Evolutionary conservation across 2,113 vertebrate species (phyloP).

Genomic region (Typhlomys cinereus): DNA sequence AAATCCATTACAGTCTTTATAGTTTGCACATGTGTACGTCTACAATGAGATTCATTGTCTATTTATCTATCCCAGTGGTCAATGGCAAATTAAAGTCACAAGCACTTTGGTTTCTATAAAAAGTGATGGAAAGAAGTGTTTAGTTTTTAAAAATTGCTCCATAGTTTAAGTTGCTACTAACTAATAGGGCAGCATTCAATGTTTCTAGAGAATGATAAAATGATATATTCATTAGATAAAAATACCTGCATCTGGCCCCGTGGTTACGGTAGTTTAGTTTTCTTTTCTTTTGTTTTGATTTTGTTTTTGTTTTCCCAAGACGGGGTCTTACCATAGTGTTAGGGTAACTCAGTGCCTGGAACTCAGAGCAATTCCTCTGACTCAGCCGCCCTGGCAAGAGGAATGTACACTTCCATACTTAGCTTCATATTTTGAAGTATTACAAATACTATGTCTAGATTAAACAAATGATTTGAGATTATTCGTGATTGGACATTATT

Average conservation of each 20-base stretch:
- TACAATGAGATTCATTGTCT: background rate
- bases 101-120: background rate
- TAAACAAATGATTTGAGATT: constrained; percentile 45
- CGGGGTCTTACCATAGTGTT: too few species aligned
- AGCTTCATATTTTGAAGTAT: background rate
- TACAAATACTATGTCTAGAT: constrained; percentile 3
- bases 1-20: constrained; percentile 60
- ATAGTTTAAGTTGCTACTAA: constrained; percentile 1
- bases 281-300: background rate
- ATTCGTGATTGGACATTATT: background rate
- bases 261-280: too few species aligned
- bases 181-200: background rate
- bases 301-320: background rate
- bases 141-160: background rate
- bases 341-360: too few species aligned
- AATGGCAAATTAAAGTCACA: background rate
- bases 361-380: background rate
- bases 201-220: constrained; percentile 1
- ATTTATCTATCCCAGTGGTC: background rate
- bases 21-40: constrained; percentile 49
- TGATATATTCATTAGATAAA: background rate
- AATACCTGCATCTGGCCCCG: background rate
- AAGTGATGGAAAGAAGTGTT: background rate
- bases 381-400: background rate
- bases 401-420: background rate